Conservation (phyloP, 2,113 vertebrate species). For the Calidris pygmaea region DNA sequence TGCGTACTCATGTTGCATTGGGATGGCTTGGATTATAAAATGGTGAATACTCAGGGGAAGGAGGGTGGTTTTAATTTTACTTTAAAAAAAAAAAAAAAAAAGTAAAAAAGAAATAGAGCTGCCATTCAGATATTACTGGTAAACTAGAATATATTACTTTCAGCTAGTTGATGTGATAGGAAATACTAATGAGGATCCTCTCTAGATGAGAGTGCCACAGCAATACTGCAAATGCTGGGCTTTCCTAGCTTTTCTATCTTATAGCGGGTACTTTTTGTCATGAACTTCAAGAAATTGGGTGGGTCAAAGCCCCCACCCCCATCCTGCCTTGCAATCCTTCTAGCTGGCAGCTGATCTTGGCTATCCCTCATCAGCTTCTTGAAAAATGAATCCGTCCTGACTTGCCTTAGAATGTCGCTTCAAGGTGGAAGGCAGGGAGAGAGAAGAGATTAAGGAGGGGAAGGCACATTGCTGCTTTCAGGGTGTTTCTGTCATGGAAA, state of each 20-base stretch:
- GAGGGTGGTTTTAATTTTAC: not conserved
- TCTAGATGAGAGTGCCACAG: not conserved
- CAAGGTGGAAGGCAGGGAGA: not conserved
- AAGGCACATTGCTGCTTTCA: not conserved
- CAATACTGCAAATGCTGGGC: not conserved
- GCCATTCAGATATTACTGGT: not conserved
- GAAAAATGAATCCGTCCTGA: rapidly evolving
- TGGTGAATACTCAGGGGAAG: not conserved
- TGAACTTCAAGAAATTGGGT: not conserved
- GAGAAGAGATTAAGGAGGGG: not conserved
- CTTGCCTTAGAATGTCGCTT: not conserved
- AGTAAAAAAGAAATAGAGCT: not conserved
- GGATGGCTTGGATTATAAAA: constrained; percentile 54
- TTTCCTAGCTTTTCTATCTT: not conserved
- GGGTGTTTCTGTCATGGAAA: not conserved
- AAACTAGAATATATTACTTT: not conserved
- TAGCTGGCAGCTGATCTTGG: not conserved
- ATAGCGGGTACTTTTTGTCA: not conserved
- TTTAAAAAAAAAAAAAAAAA: not conserved
- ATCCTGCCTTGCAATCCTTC: not conserved
- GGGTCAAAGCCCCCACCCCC: not conserved
- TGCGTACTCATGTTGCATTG: constrained; percentile 51
- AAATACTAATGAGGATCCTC: not conserved
- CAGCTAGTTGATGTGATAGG: not conserved
- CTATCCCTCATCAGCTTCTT: not conserved